phyloP scores from a whole-genome alignment of 2,888 invertebrate species.

The Syrphus vitripennis region DNA sequence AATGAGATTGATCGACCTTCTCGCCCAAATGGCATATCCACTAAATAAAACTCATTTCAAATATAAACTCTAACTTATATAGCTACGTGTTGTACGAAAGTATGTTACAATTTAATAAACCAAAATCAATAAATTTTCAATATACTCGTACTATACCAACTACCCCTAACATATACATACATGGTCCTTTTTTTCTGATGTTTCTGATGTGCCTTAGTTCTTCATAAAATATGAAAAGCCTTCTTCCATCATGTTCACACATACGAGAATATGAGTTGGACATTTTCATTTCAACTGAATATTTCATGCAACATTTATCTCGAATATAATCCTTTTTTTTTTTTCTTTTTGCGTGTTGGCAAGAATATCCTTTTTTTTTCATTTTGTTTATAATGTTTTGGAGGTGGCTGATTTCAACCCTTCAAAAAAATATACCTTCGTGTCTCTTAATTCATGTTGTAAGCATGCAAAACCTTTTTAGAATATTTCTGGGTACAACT shows the following conservation, averaged over 20 bases:
- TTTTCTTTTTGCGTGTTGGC: not conserved
- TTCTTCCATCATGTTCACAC: slow-evolving; percentile 8
- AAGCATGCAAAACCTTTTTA: slow-evolving; percentile 25
- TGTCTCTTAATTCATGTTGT: not conserved
- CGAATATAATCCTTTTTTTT: slow-evolving; percentile 1
- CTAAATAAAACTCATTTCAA: slow-evolving; percentile 1
- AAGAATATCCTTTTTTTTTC: not conserved
- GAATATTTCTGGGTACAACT: not conserved
- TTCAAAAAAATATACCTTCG: not conserved
- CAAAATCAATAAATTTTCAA: slow-evolving; percentile 23
- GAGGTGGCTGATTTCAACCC: not conserved
- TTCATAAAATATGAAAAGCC: slow-evolving; percentile 19
- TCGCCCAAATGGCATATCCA: not conserved
- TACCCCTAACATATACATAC: not conserved
- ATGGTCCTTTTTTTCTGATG: not conserved
- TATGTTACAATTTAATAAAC: slow-evolving; percentile 22
- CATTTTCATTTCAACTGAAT: slow-evolving; percentile 25
- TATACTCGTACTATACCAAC: not conserved
- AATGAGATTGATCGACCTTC: slow-evolving; percentile 17
- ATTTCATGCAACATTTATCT: slow-evolving; percentile 27
- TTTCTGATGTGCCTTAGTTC: not conserved
- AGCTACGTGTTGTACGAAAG: slow-evolving; percentile 2
- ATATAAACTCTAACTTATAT: not conserved
- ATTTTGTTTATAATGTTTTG: not conserved
- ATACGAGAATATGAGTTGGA: not conserved